These are phyloP conservation scores for Lordiphosa mommai DNA, from an alignment of 1,140 invertebrate genomes.

Conservation along the genomic window DNA sequence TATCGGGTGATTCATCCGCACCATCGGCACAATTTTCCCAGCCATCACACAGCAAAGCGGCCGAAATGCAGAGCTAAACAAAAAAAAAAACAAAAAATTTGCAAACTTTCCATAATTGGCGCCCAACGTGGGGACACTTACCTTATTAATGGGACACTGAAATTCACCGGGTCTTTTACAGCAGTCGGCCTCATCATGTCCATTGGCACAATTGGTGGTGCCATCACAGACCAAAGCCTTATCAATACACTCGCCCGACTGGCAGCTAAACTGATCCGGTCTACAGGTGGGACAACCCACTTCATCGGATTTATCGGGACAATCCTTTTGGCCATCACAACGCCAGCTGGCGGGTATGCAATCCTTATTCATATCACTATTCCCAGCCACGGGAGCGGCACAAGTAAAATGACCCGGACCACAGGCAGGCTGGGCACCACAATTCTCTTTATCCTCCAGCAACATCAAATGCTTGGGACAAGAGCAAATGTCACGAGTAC, in stretches of 20 bases:
- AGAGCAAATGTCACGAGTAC: conserved; percentile 83
- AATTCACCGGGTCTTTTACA: conserved; percentile 84
- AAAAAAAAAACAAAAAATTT: conserved; percentile 30
- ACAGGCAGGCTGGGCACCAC: conserved; percentile 87
- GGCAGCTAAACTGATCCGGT: conserved; percentile 86
- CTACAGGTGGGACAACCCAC: conserved; percentile 84
- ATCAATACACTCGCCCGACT: conserved; percentile 89
- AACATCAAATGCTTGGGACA: conserved; percentile 89
- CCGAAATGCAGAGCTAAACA: conserved; percentile 82
- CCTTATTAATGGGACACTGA: conserved; percentile 82
- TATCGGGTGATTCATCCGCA: conserved; percentile 84
- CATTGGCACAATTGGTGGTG: conserved; percentile 86
- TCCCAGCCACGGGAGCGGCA: conserved; percentile 74
- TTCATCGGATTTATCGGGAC: conserved; percentile 91
- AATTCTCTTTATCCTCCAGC: conserved; percentile 85
- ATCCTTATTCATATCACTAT: conserved; percentile 81
- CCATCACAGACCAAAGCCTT: conserved; percentile 86
- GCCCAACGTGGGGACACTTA: conserved; percentile 3
- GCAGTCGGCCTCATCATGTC: conserved; percentile 84
- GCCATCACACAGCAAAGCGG: conserved; percentile 84
- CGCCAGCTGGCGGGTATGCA: conserved; percentile 92
- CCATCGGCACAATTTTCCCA: conserved; percentile 87
- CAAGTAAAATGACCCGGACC: conserved; percentile 89
- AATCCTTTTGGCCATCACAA: conserved; percentile 83
- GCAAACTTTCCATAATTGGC: not conserved